These are phyloP conservation scores for Colletes collaris DNA, from an alignment of 2,888 invertebrate species.

Conservation along the genomic window DNA sequence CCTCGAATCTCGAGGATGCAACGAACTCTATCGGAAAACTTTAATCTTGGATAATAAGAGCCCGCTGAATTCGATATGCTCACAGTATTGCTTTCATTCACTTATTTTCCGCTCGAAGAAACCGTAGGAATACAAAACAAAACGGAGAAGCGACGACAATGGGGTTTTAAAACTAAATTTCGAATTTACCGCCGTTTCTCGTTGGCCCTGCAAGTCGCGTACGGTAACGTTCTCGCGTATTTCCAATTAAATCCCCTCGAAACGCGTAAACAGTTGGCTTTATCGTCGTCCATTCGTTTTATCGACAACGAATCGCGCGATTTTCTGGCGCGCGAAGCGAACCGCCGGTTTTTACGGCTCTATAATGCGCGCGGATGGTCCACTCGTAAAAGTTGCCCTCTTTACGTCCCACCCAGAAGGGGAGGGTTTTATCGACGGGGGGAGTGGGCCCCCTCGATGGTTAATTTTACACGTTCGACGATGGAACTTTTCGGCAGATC, in stretches of 20 bases:
- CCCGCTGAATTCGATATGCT: not conserved
- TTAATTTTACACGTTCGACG: slow-evolving; percentile 1
- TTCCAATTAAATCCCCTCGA: not conserved
- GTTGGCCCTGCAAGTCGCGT: not conserved
- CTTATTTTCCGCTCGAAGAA: not conserved
- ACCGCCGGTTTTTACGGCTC: not conserved
- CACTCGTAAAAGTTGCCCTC: slow-evolving; percentile 14
- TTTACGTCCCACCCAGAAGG: too few species aligned
- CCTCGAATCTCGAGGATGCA: slow-evolving; percentile 7
- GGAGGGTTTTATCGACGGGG: too few species aligned
- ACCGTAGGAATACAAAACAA: not conserved
- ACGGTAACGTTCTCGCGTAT: not conserved
- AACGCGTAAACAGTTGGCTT: not conserved
- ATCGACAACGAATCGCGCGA: not conserved
- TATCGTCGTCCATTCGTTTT: not conserved
- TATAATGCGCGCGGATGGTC: not conserved
- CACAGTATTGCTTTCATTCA: not conserved
- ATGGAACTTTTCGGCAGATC: not conserved
- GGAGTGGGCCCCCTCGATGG: too few species aligned
- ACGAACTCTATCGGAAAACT: not conserved
- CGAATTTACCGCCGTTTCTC: too few species aligned
- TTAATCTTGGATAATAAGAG: not conserved
- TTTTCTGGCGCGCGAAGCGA: not conserved
- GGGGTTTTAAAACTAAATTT: too few species aligned
- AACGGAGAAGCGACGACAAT: too few species aligned